Percentiles rank a stretch among this genome's conserved stretches.
These are phyloP conservation scores for Orgyia antiqua DNA, from an alignment of 2,888 invertebrate species.

Conservation along the genomic window DNA sequence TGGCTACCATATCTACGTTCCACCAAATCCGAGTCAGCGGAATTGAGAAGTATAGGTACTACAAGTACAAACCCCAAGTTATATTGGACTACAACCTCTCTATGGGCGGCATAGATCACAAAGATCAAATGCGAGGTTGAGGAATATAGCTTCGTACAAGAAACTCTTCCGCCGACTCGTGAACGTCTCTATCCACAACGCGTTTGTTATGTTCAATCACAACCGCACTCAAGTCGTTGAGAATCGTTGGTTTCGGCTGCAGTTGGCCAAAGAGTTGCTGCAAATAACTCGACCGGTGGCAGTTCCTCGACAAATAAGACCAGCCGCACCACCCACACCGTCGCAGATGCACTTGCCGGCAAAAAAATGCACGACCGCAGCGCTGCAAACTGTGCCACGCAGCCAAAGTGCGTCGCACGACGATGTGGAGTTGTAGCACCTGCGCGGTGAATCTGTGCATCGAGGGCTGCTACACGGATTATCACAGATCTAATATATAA, in stretches of 20 bases:
- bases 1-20: background rate
- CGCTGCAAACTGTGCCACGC: background rate
- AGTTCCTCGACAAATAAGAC: background rate
- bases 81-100: too few species aligned
- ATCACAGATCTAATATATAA: too few species aligned
- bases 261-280: too few species aligned
- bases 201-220: too few species aligned
- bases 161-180: too few species aligned
- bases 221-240: too few species aligned
- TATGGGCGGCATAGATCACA: background rate
- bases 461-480: background rate
- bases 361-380: background rate
- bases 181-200: too few species aligned
- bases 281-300: background rate
- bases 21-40: background rate
- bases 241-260: too few species aligned
- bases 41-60: too few species aligned
- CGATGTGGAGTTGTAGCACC: background rate
- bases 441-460: background rate
- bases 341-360: background rate
- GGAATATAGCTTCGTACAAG: too few species aligned
- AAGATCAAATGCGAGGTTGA: constrained; percentile 1
- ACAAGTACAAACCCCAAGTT: background rate
- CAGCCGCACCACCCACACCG: too few species aligned
- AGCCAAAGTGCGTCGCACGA: background rate